These are phyloP conservation scores for Choristoneura rosaceana DNA, from an alignment of 2,888 invertebrate genomes.

Conservation along the genomic window DNA sequence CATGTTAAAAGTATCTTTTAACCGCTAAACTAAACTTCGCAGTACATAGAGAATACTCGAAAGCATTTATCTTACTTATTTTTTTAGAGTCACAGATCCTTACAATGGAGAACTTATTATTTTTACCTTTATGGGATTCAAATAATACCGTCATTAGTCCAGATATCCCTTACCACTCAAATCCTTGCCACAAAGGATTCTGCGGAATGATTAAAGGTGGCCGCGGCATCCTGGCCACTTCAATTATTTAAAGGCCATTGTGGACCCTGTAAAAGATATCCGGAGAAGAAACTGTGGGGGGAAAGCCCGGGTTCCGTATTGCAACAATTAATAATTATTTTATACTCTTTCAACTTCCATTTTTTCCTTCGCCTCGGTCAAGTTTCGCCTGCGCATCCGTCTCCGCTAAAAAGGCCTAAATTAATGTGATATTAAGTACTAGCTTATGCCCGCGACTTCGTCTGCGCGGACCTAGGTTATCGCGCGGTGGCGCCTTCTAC, in stretches of 20 bases:
- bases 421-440: no score
- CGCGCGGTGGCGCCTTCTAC: no score
- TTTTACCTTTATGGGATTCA: slow-evolving; percentile 4
- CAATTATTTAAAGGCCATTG: slow-evolving; percentile 55
- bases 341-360: no score
- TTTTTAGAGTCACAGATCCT: background rate
- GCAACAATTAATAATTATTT: no score
- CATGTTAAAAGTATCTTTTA: no score
- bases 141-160: slow-evolving; percentile 9
- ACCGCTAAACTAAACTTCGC: no score
- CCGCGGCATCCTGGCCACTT: slow-evolving; percentile 51
- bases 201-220: slow-evolving; percentile 48
- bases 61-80: background rate
- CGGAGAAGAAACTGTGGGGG: slow-evolving; percentile 35
- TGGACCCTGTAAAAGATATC: slow-evolving; percentile 44
- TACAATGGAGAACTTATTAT: slow-evolving; percentile 11
- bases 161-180: slow-evolving; percentile 19
- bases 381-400: no score
- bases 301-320: slow-evolving; percentile 21
- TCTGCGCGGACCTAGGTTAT: no score
- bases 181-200: slow-evolving; percentile 31
- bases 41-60: no score
- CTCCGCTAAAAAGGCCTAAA: no score
- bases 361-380: no score
- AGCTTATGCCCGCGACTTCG: no score